A percentile compares a stretch with the other conserved stretches of the same genome.
Conservation (phyloP, 1,140 invertebrate genomes). For the Schlechtendalia chinensis region DNA sequence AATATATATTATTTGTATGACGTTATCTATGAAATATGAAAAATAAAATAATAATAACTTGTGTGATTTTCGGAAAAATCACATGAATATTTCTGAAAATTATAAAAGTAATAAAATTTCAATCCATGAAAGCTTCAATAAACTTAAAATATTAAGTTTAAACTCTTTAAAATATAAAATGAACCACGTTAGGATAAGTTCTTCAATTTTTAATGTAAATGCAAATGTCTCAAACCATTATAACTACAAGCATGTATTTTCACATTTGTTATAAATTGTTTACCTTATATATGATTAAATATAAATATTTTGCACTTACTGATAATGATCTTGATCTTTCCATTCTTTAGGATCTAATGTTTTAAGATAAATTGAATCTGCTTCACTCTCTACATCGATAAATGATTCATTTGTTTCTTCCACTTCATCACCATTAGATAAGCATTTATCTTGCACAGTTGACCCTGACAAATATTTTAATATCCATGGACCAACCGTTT, state of each 20-base stretch:
- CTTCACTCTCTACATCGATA: conserved; percentile 56
- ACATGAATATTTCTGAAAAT: too few species aligned
- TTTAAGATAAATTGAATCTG: conserved; percentile 76
- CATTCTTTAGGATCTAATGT: conserved; percentile 94
- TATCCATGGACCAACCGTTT: conserved; percentile 36
- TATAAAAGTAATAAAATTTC: too few species aligned
- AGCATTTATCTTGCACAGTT: conserved; percentile 31
- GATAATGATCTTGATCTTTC: conserved; percentile 88
- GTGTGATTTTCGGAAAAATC: too few species aligned
- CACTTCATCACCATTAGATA: conserved; percentile 31
- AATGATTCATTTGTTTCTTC: conserved; percentile 60
- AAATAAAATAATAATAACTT: too few species aligned
- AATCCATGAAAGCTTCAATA: too few species aligned
- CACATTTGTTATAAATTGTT: neutral
- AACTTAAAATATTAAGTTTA: too few species aligned
- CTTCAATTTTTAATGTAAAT: too few species aligned
- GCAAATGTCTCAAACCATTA: neutral
- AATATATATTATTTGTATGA: too few species aligned
- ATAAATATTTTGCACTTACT: conserved; percentile 51
- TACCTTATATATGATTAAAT: neutral
- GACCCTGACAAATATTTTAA: conserved; percentile 23
- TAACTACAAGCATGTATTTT: neutral
- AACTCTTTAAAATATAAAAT: too few species aligned
- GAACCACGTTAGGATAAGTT: too few species aligned
- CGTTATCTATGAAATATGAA: too few species aligned